Base-by-base conservation (phyloP, 2,113 vertebrate species). In the Bubo scandiacus region DNA sequence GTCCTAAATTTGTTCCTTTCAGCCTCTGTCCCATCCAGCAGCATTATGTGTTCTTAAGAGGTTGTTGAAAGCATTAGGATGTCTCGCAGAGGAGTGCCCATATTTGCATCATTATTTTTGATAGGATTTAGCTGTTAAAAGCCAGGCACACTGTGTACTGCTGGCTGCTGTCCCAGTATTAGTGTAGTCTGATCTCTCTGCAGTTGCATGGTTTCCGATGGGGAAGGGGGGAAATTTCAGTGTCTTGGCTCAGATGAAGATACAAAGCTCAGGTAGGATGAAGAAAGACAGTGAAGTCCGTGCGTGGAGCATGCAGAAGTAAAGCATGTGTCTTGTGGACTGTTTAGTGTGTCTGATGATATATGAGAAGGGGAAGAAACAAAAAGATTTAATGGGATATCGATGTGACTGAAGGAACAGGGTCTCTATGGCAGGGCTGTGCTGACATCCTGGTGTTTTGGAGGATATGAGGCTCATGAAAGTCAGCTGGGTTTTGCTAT, bases 41-140 rank as follows among this genome's bases (percentile, higher is more conserved):
- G 45, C 88, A 42, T 91, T 80, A 34, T 65, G 36, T 58, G 71
- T 49, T 92, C 66, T 47, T 81, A 43, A 71, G 66, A 70, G 73
- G 81, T 66, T 92, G 77, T 49, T 94, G 83, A 91, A 96, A 96
- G 73, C 61, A 75, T 79, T 67, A 81, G 88, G 77, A 45, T 75
- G 61, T 96, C 65, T 75, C 0, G 0, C 43, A 61, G 57, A 91
- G 65, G 38, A 78, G 29, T 84, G 86, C n/a, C 52, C 12, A 4
- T 91, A 47, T 91, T 88, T 91, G 51, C 62, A 92, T 95, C 88
- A 34, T 91, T 89, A 82, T 87, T 86, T 96, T 93, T 94, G 45
- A 87, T 95, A 86, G 78, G 70, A 72, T 89, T 89, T 90, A 97
- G 83, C 89, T 91, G 73, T 87, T 92, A 84, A 82, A 92, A 91